A percentile compares a stretch with the other conserved stretches of the same genome.
Evolutionary conservation across 2,113 vertebrate genomes (phyloP).

Genomic region (Mastomys coucha): DNA sequence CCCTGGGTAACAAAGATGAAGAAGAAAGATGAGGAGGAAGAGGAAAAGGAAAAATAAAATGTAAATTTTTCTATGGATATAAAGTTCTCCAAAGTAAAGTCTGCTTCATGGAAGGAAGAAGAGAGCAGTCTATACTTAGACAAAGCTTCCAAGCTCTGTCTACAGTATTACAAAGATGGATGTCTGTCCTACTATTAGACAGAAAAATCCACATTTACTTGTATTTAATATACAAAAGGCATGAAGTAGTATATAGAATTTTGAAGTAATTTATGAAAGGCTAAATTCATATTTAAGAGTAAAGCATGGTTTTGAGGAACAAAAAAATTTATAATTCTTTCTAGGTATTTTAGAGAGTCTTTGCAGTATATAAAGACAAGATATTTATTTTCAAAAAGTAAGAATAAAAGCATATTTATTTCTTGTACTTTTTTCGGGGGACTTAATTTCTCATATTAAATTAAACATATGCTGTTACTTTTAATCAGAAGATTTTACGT

Average conservation of each 20-base stretch:
- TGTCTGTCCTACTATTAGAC: neutral
- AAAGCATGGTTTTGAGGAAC: neutral
- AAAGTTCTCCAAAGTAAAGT: neutral
- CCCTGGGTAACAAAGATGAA: neutral
- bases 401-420: neutral
- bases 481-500: neutral
- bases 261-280: neutral
- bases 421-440: neutral
- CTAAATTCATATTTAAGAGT: conserved; percentile 16
- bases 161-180: neutral
- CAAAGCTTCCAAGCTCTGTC: neutral
- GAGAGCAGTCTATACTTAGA: neutral
- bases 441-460: neutral
- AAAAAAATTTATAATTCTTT: neutral
- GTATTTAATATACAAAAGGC: conserved; percentile 21
- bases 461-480: neutral
- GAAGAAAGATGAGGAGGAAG: neutral
- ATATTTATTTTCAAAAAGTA: conserved; percentile 12
- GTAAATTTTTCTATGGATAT: neutral
- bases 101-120: neutral
- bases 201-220: neutral
- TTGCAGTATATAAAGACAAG: neutral
- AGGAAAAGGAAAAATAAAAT: neutral
- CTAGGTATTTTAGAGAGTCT: neutral
- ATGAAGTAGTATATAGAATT: conserved; percentile 30